Conservation (phyloP, 1,140 invertebrate species). For the Oryzaephilus surinamensis region DNA sequence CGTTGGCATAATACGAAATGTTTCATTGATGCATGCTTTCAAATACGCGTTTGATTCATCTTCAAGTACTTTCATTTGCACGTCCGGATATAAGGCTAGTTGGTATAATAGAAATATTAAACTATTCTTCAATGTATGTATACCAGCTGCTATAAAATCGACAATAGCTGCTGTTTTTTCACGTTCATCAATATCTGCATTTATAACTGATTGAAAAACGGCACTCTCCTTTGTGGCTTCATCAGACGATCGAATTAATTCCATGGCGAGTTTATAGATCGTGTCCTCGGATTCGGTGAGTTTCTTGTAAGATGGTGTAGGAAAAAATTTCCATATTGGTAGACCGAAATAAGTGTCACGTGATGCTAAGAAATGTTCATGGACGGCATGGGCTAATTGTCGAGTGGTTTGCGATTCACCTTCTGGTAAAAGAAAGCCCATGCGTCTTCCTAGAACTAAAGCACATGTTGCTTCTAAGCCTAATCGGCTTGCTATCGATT, state of each 20-base stretch:
- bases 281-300: constrained; percentile 64
- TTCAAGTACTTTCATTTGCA: constrained; percentile 62
- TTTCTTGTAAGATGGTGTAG: constrained; percentile 59
- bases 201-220: constrained; percentile 64
- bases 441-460: constrained; percentile 61
- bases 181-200: constrained; percentile 57
- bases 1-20: constrained; percentile 73
- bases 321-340: constrained; percentile 71
- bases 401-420: constrained; percentile 43
- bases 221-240: constrained; percentile 50
- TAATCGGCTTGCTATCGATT: constrained; percentile 62
- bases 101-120: constrained; percentile 68
- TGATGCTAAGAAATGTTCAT: constrained; percentile 61
- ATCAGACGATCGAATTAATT: constrained; percentile 58
- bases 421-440: constrained; percentile 63
- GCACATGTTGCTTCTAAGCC: constrained; percentile 72
- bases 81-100: constrained; percentile 55
- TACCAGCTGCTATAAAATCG: constrained; percentile 77
- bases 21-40: constrained; percentile 77
- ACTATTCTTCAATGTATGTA: constrained; percentile 75
- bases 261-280: constrained; percentile 74
- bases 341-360: constrained; percentile 72
- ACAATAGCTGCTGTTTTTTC: constrained; percentile 78
- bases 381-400: constrained; percentile 55
- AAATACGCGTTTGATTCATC: constrained; percentile 60